Evolutionary conservation across 2,888 invertebrate genomes (phyloP).

Genomic region (Empis livida): DNA sequence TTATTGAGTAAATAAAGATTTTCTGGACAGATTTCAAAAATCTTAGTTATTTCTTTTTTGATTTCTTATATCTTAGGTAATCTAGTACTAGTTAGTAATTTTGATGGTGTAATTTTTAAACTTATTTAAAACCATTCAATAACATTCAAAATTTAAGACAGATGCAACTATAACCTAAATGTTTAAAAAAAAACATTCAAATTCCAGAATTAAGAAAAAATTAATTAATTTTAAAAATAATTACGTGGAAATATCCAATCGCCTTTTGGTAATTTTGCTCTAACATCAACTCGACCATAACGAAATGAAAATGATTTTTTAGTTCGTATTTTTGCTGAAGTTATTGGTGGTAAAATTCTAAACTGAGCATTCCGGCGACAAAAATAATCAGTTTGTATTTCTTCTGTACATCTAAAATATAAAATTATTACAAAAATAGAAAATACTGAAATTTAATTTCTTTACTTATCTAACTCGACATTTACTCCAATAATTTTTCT

Average conservation of each 20-base stretch:
- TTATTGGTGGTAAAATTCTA: constrained; percentile 52
- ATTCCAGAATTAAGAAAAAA: constrained; percentile 1
- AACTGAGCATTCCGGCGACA: constrained; percentile 12
- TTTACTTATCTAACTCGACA: constrained; percentile 24
- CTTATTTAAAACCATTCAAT: no score
- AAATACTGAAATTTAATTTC: no score
- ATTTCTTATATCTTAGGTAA: no score
- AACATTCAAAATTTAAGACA: no score
- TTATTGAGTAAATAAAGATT: no score
- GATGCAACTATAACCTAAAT: no score
- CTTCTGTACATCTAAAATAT: constrained; percentile 36
- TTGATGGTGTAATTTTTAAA: no score
- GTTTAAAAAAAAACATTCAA: no score
- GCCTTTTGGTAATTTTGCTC: constrained; percentile 59
- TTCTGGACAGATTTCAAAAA: no score
- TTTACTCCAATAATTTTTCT: constrained; percentile 13
- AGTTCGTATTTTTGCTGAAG: constrained; percentile 49
- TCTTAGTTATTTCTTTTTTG: no score
- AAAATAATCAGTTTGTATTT: constrained; percentile 28
- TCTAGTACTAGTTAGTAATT: no score
- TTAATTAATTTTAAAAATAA: constrained; percentile 6
- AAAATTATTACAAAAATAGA: not conserved
- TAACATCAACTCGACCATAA: constrained; percentile 54
- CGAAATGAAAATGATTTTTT: constrained; percentile 50
- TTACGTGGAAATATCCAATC: constrained; percentile 68